These are phyloP conservation scores for Chaetorhynchus papuensis DNA, from an alignment of 2,113 vertebrate genomes.

Conservation along the genomic window DNA sequence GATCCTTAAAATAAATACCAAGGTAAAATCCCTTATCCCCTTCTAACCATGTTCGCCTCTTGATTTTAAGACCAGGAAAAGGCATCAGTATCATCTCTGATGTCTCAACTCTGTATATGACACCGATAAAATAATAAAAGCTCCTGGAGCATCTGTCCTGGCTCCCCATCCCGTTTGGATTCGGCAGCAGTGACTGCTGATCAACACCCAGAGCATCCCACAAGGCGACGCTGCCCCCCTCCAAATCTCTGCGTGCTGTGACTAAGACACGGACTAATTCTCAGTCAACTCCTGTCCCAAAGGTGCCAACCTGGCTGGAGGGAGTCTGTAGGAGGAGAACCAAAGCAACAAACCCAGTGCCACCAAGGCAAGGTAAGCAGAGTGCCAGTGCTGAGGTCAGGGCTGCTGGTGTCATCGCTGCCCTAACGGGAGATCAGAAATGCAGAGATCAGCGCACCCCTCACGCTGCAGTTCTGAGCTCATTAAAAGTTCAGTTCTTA, in stretches of 20 bases:
- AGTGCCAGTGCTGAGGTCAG: neutral
- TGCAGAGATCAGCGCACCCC: neutral
- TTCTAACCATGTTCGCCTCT: too few relatives aligned
- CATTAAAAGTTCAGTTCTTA: neutral
- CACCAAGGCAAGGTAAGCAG: neutral
- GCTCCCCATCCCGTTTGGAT: too few relatives aligned
- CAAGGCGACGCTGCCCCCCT: neutral
- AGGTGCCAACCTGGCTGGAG: neutral
- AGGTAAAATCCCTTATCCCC: too few relatives aligned
- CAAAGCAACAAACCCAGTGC: neutral
- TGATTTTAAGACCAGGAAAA: too few relatives aligned
- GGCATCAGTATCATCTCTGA: too few relatives aligned
- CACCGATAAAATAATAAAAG: too few relatives aligned
- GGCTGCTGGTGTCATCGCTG: neutral
- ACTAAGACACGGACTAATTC: neutral
- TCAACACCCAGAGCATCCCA: neutral
- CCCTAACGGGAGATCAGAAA: fast-evolving
- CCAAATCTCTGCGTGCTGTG: neutral
- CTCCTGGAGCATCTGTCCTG: too few relatives aligned
- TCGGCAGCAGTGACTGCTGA: neutral
- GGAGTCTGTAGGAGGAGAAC: neutral
- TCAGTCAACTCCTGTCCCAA: neutral
- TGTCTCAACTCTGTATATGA: too few relatives aligned
- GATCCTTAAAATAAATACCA: too few relatives aligned
- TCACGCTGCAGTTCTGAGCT: neutral